A percentile compares a stretch with the other conserved stretches of the same genome.
phyloP scores from a whole-genome alignment of 2,888 invertebrate species.

The Drosophila glabriapex region DNA sequence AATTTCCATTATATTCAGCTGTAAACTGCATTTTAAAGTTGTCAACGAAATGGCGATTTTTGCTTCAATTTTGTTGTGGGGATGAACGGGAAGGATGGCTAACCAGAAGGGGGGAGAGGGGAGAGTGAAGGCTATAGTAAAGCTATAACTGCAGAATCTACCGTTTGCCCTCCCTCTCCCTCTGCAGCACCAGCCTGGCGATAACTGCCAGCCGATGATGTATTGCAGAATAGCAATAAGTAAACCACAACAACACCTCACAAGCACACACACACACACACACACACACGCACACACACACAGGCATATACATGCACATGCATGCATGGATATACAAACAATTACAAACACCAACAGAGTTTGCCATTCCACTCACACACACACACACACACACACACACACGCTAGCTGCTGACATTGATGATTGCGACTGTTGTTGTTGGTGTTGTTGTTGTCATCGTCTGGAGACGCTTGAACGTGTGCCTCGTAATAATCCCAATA shows the following conservation, averaged over 20 bases:
- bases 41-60: conserved; percentile 2
- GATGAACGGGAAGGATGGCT: not conserved
- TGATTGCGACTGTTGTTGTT: conserved; percentile 57
- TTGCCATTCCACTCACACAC: conserved; percentile 25
- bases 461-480: conserved; percentile 79
- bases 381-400: not conserved
- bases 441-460: conserved; percentile 39
- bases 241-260: conserved; percentile 65
- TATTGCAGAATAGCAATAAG: conserved; percentile 76
- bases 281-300: conserved; percentile 26
- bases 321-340: conserved; percentile 51
- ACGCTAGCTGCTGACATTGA: conserved; percentile 68
- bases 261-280: conserved; percentile 38
- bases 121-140: not conserved
- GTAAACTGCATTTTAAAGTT: conserved; percentile 37
- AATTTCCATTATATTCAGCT: not conserved
- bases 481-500: conserved; percentile 77
- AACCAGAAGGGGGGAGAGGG: not conserved
- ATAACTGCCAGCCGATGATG: conserved; percentile 70
- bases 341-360: conserved; percentile 68
- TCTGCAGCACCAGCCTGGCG: not conserved
- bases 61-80: conserved; percentile 37
- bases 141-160: not conserved
- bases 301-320: conserved; percentile 33
- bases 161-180: not conserved